Base-by-base conservation (phyloP, 2,797 vertebrate species). In the Thalassophryne amazonica region DNA sequence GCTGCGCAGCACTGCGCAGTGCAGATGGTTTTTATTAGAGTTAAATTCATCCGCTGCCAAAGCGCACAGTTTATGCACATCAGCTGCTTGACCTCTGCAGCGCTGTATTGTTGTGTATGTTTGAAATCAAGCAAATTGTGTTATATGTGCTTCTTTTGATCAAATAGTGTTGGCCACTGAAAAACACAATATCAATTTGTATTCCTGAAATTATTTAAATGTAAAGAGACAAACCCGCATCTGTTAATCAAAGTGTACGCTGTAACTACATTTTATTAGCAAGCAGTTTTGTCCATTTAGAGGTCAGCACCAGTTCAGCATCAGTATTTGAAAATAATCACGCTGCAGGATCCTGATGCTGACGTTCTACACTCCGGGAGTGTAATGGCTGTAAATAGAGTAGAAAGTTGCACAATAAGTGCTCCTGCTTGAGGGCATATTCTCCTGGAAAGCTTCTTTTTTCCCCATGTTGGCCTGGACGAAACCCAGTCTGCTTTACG, bases 11-110 rank as follows among this genome's bases (percentile, higher is more conserved):
- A 34, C 37, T 21, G 40, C 25, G 61, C 58, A 47, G n/a, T n/a
- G n/a, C 86, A 87, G 80, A 85, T 88, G 88, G 74, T 67, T 87
- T 70, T 29, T 24, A 80, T 88, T 16, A 18, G 9, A 31, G 45
- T 39, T 18, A 43, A 63, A 45, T 51, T 32, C 34, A 62, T 69
- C 47, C 64, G 17, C 63, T 48, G 67, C 73, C 62, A 76, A 36
- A 52, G 68, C 17, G 48, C 42, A 40, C 8, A 14, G 46, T 68
- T 73, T 63, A 56, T 71, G 74, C 58, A 35, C 59, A 80, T 78
- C 81, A 86, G 83, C 84, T 80, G 82, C 79, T 48, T 60, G 67
- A 73, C 58, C 71, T 39, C 53, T 9, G 11, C 54, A 38, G 58
- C 58, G 60, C 13, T 40, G 6, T 40, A 22, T 29, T 34, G 29